These are phyloP conservation scores for Mastigias papua DNA, from an alignment of 30 jellyfish, hydroid and myxozoan species.

Conservation along the genomic window DNA sequence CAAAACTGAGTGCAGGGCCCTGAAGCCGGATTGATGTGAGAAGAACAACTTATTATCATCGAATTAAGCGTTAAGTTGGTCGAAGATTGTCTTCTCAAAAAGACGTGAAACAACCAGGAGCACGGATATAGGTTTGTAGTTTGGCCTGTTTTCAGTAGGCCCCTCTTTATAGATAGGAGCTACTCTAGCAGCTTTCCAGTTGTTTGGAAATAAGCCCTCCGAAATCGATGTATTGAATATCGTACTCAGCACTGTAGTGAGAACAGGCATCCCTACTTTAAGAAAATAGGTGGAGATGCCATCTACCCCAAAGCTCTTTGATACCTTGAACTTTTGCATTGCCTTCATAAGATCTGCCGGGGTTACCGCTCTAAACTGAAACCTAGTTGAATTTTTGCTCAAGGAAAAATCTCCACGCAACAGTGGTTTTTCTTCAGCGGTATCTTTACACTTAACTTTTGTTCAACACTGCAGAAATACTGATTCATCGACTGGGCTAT, in stretches of 20 bases:
- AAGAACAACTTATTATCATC: conserved; percentile 26
- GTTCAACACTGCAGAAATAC: conserved; percentile 20
- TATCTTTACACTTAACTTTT: conserved; percentile 9
- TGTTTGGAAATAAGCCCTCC: conserved; percentile 51
- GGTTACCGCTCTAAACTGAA: conserved; percentile 8
- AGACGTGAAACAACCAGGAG: conserved; percentile 47
- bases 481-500: background rate
- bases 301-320: conserved; percentile 33
- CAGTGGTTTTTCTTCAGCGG: conserved; percentile 8
- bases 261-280: conserved; percentile 37
- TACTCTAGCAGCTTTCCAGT: conserved; percentile 58
- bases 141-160: conserved; percentile 26
- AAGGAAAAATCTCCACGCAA: background rate
- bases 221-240: conserved; percentile 6
- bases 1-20: conserved; percentile 66
- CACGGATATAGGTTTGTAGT: conserved; percentile 40
- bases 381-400: conserved; percentile 12
- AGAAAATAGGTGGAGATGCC: conserved; percentile 28
- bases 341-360: conserved; percentile 39
- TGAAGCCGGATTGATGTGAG: conserved; percentile 72
- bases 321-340: conserved; percentile 24
- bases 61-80: conserved; percentile 32
- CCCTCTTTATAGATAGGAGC: conserved; percentile 48
- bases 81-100: conserved; percentile 47
- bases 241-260: conserved; percentile 12